Evolutionary conservation across 2,113 vertebrate species (phyloP), one percentile per base, ranked within the genome.

Genomic region (Asarcornis scutulata): DNA sequence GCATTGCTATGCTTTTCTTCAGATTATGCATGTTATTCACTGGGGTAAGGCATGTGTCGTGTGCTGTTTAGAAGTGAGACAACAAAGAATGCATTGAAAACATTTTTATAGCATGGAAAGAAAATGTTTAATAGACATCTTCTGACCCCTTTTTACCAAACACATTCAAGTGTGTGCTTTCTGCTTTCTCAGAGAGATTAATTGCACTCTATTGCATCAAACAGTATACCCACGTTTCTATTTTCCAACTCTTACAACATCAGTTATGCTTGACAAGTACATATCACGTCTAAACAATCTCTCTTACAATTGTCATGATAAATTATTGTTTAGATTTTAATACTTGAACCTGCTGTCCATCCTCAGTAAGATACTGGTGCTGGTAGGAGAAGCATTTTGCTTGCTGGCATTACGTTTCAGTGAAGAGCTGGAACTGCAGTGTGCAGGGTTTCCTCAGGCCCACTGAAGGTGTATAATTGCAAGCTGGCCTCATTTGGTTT

Each of bases 1-100:
- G n/a, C 1, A 0, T 60, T 42, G 62, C 74, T 46, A 9, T 18
- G 38, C 36, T 79, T 52, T 32, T 48, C 53, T 32, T 78, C 29
- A 48, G 68, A 4, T 20, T 38, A 34, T 75, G 56, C 56, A n/a
- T 59, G 34, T 52, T 74, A 9, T 32, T 52, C 42, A 9, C 25
- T 46, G 67, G 62, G 50, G 17, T 66, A 18, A 34, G 23, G 38
- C 44, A 38, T 1, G 1, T 2, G 0, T 6, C 8, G 21, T 17
- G 2, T 27, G 58, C 34, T 1, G 1, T 32, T 73, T 32, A 34
- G 48, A 68, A 63, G 17, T 7, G 26, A 68, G 18, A 55, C 44
- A 46, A 52, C 29, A 64, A 68, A 73, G 53, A 87, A 60, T 38
- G 48, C 21, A 7, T 8, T 58, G 56, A 26, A 34, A 60, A 15